Base-by-base conservation (phyloP, 2,113 vertebrate species). In the Ochotona princeps region DNA sequence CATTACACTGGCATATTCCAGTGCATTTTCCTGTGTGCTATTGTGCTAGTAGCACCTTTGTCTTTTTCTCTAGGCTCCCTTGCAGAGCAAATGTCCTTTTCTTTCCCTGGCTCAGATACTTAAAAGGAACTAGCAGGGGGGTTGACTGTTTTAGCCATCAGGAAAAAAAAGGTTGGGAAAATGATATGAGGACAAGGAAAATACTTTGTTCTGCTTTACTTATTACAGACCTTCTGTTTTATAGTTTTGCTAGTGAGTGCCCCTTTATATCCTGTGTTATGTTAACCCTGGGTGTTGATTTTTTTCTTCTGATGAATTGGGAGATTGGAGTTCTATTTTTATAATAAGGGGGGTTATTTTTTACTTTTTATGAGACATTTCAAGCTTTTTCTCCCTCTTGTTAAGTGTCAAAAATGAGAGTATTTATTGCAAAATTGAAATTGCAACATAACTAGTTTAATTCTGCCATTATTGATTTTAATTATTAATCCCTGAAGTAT, bases 241-340 rank as follows among this genome's bases (percentile, higher is more conserved):
- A 72, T 28, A 80, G 23, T 69, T 26, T 94, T 92, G 8, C 2
- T 38, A 85, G 18, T 66, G 70, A 85, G 18, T 66, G 70, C 72
- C 79, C 67, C 18, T 12, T 83, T 54, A 20, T 44, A 66, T n/a
- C 11, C 15, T 44, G 0, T 38, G 30, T 85, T 88, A 11, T 90
- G 82, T 94, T 17, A 32, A 86, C 4, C 66, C 17, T 88, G 13
- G 60, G 78, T 81, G 28, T 85, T 65, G 63, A 17, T 26, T 93
- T 92, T 85, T 30, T 15, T 89, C 38, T 25, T 91, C 54, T 83
- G 47, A 25, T 89, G 70, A 75, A 67, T 8, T 83, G 38, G 60
- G 67, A 94, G 83, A 28, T 61, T 70, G 76, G 21, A 4, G 49
- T 92, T 95, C 72, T 76, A 92, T 89, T 96, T 86, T 94, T 89